phyloP scores from a whole-genome alignment of 2,113 vertebrate genomes.

The Brachyhypopomus occidentalis region DNA sequence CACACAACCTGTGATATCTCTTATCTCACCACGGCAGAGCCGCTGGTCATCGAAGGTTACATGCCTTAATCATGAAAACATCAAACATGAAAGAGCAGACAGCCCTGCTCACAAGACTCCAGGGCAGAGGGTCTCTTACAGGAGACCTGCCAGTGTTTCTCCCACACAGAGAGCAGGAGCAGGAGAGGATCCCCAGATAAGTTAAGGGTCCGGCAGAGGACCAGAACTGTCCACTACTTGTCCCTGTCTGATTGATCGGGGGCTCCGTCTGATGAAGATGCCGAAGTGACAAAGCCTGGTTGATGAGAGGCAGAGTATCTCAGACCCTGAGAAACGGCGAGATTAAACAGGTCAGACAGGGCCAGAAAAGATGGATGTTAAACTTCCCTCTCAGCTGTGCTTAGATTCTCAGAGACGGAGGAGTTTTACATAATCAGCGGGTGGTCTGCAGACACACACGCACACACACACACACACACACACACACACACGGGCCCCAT shows the following conservation, averaged over 20 bases:
- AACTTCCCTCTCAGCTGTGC: conserved; percentile 59
- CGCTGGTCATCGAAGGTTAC: conserved; percentile 7
- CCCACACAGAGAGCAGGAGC: conserved; percentile 58
- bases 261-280: conserved; percentile 63
- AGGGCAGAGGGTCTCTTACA: conserved; percentile 31
- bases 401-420: conserved; percentile 58
- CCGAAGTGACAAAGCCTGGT: conserved; percentile 37
- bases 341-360: conserved; percentile 69
- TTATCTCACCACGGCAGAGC: neutral
- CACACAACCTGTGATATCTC: neutral
- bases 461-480: conserved; percentile 36
- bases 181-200: conserved; percentile 48
- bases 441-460: conserved; percentile 48
- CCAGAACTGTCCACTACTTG: conserved; percentile 58
- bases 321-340: conserved; percentile 69
- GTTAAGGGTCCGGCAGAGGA: conserved; percentile 58
- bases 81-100: too few relatives aligned
- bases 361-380: conserved; percentile 71
- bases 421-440: conserved; percentile 57
- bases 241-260: conserved; percentile 61
- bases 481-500: conserved; percentile 35
- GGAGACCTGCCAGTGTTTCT: conserved; percentile 37
- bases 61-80: conserved; percentile 2
- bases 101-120: conserved; percentile 2
- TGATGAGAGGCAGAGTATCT: conserved; percentile 59